phyloP scores from a whole-genome alignment of 2,888 invertebrate species.

The Pomacea canaliculata region DNA sequence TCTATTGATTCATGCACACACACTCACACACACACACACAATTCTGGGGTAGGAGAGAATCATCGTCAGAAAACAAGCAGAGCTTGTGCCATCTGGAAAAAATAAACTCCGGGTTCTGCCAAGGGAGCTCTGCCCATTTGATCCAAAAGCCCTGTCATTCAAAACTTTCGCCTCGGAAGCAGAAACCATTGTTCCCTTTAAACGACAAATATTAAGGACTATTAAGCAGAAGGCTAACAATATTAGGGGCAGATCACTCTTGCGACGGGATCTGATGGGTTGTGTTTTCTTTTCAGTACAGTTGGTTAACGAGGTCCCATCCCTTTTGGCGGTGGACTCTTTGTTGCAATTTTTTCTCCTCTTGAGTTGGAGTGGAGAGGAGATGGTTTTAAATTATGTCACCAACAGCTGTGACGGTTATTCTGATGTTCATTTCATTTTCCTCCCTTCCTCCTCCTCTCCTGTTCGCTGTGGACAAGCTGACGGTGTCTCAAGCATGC shows the following conservation, averaged over 20 bases:
- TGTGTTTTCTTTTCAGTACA: too few species aligned
- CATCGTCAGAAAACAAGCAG: not conserved
- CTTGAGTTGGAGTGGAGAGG: too few species aligned
- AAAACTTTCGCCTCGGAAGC: not conserved
- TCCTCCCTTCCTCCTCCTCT: too few species aligned
- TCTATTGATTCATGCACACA: not conserved
- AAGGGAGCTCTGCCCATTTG: not conserved
- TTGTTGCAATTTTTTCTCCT: too few species aligned
- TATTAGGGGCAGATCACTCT: constrained; percentile 1
- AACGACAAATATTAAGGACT: constrained; percentile 18
- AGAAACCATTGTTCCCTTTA: not conserved
- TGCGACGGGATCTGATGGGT: too few species aligned
- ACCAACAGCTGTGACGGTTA: too few species aligned
- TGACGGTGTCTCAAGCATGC: too few species aligned
- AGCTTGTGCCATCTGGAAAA: not conserved
- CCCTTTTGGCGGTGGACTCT: too few species aligned
- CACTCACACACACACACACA: not conserved
- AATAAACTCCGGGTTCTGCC: not conserved
- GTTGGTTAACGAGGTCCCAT: too few species aligned
- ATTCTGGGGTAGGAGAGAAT: not conserved
- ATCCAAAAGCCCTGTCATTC: constrained; percentile 2
- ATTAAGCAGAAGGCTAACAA: constrained; percentile 14
- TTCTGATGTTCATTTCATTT: too few species aligned
- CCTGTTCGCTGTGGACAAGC: too few species aligned
- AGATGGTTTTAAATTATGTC: too few species aligned